Evolutionary conservation across 1,140 invertebrate species (phyloP).

Genomic region (Sitobion miscanthi): DNA sequence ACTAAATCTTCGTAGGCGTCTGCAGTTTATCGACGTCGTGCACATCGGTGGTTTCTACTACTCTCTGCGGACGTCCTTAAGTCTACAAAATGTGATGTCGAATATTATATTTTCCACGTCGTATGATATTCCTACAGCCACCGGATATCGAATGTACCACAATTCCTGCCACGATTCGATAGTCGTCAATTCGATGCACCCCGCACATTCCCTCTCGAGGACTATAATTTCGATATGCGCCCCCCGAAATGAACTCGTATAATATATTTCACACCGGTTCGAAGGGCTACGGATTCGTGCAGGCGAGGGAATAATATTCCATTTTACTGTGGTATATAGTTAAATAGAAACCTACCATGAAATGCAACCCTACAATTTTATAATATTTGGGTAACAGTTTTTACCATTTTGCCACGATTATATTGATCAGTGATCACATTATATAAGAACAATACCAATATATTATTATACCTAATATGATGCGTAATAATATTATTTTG

Average conservation of each 20-base stretch:
- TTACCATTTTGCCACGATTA: neutral
- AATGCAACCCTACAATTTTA: neutral
- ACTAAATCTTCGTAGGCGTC: neutral
- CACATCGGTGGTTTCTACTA: neutral
- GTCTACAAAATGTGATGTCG: neutral
- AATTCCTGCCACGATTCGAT: neutral
- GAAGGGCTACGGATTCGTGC: neutral
- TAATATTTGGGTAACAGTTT: neutral
- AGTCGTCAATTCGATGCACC: neutral
- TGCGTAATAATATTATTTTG: neutral
- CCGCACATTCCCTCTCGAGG: neutral
- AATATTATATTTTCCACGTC: neutral
- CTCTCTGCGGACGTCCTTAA: neutral
- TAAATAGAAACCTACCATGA: neutral
- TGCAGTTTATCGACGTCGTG: neutral
- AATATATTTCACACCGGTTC: neutral
- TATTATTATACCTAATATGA: neutral
- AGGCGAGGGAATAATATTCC: neutral
- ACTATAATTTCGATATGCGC: neutral
- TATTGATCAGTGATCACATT: neutral
- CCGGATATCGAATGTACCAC: neutral
- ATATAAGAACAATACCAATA: neutral
- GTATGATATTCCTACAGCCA: neutral
- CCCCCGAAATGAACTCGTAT: neutral
- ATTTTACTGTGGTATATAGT: neutral